Percentiles rank a stretch among this genome's conserved stretches.
These are phyloP conservation scores for Lytechinus pictus DNA, from an alignment of 35 echinoderm and acorn worm species.

Conservation along the genomic window DNA sequence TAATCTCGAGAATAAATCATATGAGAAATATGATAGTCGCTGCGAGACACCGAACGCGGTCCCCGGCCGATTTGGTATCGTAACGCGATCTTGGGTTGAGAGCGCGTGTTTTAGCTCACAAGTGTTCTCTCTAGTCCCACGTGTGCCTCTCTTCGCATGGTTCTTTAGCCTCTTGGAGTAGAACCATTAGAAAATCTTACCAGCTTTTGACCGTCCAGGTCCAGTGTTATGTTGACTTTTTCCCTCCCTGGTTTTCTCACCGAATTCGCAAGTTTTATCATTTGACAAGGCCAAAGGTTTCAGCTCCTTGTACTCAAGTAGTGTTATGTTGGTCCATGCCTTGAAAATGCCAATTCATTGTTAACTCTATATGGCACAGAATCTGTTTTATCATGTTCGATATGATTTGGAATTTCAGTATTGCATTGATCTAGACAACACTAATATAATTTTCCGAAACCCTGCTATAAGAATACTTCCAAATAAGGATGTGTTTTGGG, in stretches of 20 bases:
- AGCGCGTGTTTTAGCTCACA: slow-evolving; percentile 41
- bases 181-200: neutral
- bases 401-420: too few species aligned
- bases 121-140: slow-evolving; percentile 40
- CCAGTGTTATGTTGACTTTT: neutral
- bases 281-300: neutral
- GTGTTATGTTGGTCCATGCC: too few species aligned
- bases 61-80: slow-evolving; percentile 44
- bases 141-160: neutral
- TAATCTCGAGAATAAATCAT: slow-evolving; percentile 56
- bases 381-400: too few species aligned
- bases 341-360: too few species aligned
- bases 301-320: too few species aligned
- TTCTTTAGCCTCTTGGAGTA: neutral
- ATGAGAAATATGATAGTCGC: slow-evolving; percentile 42
- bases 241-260: neutral
- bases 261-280: neutral
- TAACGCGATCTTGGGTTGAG: slow-evolving; percentile 34
- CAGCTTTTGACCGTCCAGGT: slow-evolving; percentile 8
- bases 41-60: slow-evolving; percentile 40
- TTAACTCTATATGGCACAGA: too few species aligned
- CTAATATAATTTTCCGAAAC: too few species aligned
- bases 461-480: too few species aligned
- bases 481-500: too few species aligned
- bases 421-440: too few species aligned